Evolutionary conservation across 2,888 invertebrate species (phyloP), one percentile per base, ranked within the genome.

Genomic region (Melieria picta): DNA sequence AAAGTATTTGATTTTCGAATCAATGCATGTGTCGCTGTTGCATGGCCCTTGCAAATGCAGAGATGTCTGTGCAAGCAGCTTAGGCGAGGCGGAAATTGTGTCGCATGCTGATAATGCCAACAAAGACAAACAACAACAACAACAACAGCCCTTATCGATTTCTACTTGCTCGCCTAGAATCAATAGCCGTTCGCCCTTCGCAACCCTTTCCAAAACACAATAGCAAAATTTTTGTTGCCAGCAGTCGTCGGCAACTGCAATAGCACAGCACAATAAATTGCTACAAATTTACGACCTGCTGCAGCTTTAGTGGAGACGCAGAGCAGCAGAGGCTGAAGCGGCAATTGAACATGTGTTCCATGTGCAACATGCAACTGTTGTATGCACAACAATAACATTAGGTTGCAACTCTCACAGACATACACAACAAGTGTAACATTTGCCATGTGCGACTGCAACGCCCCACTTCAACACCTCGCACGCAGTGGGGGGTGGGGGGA

Each of bases 241-340:
- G 11, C 48, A 7, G 58, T 58, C 5, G 13, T 13, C 45, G 57
- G 30, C 30, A 30, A 30, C 30, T 30, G 65, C 57, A 45, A 58
- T 30, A 56, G 58, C 46, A 56, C 48, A 72, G 74, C 61, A 73
- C 76, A 77, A 77, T 77, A 77, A 77, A 76, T 77, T 74, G 76
- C 67, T 65, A 74, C 75, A 76, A 77, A 77, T 77, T 77, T 77
- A 76, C 76, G 76, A 76, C 76, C 74, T 77, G 76, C 75, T 74
- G 77, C 77, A 74, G 75, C 43, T 69, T 42, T 9, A 69, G 63
- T 16, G n/a, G 1, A 30, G 30, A 30, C 30, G 30, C 56, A 45
- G 55, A 52, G 62, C 62, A 58, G 56, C 64, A 61, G 45, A 57
- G 60, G 43, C 62, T 7, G 48, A 13, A 71, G 45, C 56, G 60